Percentiles rank a stretch among this genome's conserved stretches.
These are phyloP conservation scores for Myrmecophaga tridactyla DNA, from an alignment of 2,113 vertebrate species.

Conservation along the genomic window DNA sequence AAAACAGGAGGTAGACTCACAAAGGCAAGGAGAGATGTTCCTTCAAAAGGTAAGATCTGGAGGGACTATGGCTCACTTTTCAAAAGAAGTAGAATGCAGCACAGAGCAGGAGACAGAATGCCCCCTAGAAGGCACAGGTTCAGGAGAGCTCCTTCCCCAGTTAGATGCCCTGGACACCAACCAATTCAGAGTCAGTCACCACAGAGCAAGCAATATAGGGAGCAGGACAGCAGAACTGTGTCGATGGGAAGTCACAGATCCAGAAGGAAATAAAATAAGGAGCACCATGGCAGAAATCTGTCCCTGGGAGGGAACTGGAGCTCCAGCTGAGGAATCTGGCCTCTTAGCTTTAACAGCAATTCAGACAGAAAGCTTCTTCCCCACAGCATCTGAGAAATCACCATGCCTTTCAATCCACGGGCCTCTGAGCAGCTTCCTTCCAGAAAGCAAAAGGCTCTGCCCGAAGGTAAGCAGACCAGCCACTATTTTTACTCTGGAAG, in stretches of 20 bases:
- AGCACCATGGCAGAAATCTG: slow-evolving; percentile 78
- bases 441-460: neutral
- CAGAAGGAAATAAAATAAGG: neutral
- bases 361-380: accelerated
- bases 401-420: slow-evolving; percentile 36
- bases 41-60: neutral
- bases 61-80: neutral
- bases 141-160: neutral
- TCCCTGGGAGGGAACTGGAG: slow-evolving; percentile 51
- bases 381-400: neutral
- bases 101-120: neutral
- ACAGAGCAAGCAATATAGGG: neutral
- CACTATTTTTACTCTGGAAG: slow-evolving; percentile 79
- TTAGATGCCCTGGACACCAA: neutral
- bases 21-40: neutral
- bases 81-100: neutral
- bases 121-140: slow-evolving; percentile 8
- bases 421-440: slow-evolving; percentile 46
- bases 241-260: slow-evolving; percentile 78
- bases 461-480: neutral
- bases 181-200: neutral
- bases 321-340: accelerated
- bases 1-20: neutral
- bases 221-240: slow-evolving; percentile 70
- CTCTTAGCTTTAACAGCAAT: neutral